A percentile compares a stretch with the other conserved stretches of the same genome.
These are phyloP conservation scores for Menura novaehollandiae DNA, from an alignment of 2,113 vertebrate genomes.

Conservation along the genomic window DNA sequence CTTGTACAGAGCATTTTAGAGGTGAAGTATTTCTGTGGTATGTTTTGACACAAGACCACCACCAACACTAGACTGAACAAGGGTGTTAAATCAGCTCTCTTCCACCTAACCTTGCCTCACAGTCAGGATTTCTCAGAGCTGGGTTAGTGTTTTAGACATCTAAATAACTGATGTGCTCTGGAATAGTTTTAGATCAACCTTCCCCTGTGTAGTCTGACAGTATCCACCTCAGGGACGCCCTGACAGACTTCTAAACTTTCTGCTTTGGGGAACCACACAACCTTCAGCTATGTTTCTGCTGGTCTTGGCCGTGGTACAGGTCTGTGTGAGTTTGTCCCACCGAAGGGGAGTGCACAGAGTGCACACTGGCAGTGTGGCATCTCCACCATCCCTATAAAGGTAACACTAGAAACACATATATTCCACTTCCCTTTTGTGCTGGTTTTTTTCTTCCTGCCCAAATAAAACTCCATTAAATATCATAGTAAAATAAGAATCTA, in stretches of 20 bases:
- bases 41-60: neutral
- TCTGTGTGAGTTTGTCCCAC: neutral
- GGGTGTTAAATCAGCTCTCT: neutral
- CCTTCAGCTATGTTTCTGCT: accelerated
- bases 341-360: neutral
- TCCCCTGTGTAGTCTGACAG: neutral
- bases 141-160: neutral
- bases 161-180: neutral
- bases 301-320: neutral
- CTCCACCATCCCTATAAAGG: neutral
- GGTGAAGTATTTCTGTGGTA: neutral
- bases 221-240: too few species aligned
- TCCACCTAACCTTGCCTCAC: neutral
- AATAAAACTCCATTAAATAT: neutral
- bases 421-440: neutral
- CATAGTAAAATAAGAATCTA: neutral
- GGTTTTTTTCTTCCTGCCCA: neutral
- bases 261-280: neutral
- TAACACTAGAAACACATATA: accelerated
- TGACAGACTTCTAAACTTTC: too few species aligned
- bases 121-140: neutral
- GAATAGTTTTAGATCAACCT: neutral
- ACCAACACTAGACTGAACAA: neutral
- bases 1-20: neutral
- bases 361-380: neutral